phyloP scores from a whole-genome alignment of 1,140 invertebrate species.

The Tribolium madens region DNA sequence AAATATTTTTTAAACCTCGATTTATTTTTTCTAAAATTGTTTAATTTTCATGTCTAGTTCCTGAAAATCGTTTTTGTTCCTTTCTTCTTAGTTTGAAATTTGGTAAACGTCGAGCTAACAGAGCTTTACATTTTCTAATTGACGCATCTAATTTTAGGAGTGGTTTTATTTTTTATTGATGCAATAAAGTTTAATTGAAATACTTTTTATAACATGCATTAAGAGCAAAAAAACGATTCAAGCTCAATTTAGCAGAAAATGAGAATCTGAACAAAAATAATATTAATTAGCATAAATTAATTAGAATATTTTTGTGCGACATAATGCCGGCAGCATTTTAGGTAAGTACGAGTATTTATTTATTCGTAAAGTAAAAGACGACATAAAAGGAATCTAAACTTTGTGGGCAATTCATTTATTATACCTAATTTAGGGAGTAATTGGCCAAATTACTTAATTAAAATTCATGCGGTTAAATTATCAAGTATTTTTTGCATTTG shows the following conservation, averaged over 20 bases:
- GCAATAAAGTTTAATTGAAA: constrained; percentile 26
- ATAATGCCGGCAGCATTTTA: no score
- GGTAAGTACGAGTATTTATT: no score
- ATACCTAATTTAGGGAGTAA: no score
- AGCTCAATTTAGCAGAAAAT: constrained; percentile 20
- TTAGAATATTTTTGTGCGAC: neutral
- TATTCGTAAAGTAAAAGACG: no score
- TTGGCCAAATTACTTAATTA: no score
- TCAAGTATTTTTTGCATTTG: no score
- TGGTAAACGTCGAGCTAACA: neutral
- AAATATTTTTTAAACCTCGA: no score
- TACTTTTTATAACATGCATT: neutral
- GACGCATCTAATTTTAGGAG: neutral
- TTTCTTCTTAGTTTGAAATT: neutral
- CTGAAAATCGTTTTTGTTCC: neutral
- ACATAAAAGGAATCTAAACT: no score
- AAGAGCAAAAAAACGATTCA: neutral
- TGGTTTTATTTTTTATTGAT: constrained; percentile 14
- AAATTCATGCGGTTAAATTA: no score
- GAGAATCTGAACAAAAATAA: neutral
- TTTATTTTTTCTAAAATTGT: no score
- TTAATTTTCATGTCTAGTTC: no score
- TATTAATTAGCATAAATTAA: constrained; percentile 9
- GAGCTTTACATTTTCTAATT: constrained; percentile 14
- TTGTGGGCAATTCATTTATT: no score